Evolutionary conservation across 2,113 vertebrate species (phyloP), one percentile per base, ranked within the genome.

Genomic region (Urocitellus parryii): DNA sequence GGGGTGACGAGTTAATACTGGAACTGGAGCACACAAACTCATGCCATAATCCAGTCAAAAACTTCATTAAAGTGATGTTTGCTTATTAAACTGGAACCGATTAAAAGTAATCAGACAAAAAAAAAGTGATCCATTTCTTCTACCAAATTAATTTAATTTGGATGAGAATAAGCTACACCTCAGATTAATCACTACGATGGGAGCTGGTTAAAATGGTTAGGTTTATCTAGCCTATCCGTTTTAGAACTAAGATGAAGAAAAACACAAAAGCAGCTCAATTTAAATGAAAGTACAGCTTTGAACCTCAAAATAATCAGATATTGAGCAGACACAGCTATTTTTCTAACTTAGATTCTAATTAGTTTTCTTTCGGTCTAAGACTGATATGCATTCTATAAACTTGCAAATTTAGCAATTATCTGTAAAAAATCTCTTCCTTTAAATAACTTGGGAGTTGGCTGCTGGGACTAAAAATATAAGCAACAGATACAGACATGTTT

Each of bases 331-430:
- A 78, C 70, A 81, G 83, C 87, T 92, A 96, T 97, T 97, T 93
- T 97, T 94, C 85, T 92, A 94, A 78, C 89, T 92, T 94, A 94
- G 12, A 88, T 92, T 90, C 88, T 97, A 97, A 97, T 97, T 94
- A 96, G 63, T 91, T 96, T 97, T 92, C 95, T 90, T 90, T 92
- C 2, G 1, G 70, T 96, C 56, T 96, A 78, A 94, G n/a, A 65
- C 56, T 92, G 77, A 97, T 96, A 97, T 48, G 61, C 76, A 92
- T 90, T 63, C 73, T 96, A 95, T 92, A 97, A 97, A 97, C 77
- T 97, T 97, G 96, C 91, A 97, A 96, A 97, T 97, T 95, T 97
- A 90, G 90, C 87, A 97, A 96, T 97, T 97, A 97, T 96, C 93
- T 96, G 39, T 94, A 92, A 91, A 94, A 96, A 80, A 85, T 90